These are phyloP conservation scores for Pan paniscus DNA, from an alignment of 2,113 vertebrate species.

Conservation along the genomic window DNA sequence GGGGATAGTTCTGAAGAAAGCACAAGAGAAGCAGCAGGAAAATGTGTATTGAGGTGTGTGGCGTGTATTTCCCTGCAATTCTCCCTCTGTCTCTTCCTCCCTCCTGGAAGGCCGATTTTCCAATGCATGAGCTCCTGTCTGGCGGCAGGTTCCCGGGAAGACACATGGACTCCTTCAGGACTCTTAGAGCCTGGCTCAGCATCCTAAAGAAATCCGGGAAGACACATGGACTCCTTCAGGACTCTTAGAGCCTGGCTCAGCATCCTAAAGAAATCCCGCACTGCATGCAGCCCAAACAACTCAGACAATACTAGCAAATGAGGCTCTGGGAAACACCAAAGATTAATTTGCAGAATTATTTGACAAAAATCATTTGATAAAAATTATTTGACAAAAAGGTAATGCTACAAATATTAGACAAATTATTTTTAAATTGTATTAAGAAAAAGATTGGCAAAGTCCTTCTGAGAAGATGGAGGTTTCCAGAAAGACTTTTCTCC, in stretches of 20 bases:
- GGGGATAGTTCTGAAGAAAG: accelerated
- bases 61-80: accelerated
- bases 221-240: not conserved
- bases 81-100: not conserved
- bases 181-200: not conserved
- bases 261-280: not conserved
- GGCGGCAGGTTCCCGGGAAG: too few species aligned
- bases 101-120: accelerated
- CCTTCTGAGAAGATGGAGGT: not conserved
- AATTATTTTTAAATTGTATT: not conserved
- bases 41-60: accelerated
- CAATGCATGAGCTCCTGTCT: accelerated
- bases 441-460: not conserved
- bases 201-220: not conserved
- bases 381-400: not conserved
- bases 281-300: accelerated
- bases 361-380: not conserved
- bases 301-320: accelerated
- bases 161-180: not conserved
- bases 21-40: accelerated
- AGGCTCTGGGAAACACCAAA: not conserved
- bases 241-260: not conserved
- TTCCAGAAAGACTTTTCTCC: not conserved
- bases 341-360: not conserved
- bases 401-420: not conserved